Conservation (phyloP, 2,797 vertebrate species). For the Lutjanus campechanus region DNA sequence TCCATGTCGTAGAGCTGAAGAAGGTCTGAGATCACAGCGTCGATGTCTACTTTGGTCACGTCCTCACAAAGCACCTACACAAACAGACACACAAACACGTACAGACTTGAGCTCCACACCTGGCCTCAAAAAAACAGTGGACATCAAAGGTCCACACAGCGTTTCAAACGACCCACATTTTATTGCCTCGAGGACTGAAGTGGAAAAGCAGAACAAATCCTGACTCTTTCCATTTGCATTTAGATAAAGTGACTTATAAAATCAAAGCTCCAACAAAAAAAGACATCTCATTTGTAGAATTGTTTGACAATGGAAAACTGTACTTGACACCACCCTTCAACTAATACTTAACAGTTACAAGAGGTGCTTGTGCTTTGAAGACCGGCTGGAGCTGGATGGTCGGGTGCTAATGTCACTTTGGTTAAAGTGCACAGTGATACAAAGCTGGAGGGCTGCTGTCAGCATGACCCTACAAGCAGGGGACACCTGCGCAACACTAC, state of each 20-base stretch:
- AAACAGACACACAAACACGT: conserved; percentile 43
- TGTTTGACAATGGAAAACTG: conserved; percentile 15
- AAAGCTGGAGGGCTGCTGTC: not conserved
- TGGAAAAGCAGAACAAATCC: conserved; percentile 19
- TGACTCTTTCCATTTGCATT: conserved; percentile 39
- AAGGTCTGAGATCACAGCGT: conserved; percentile 89
- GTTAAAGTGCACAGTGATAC: conserved; percentile 11
- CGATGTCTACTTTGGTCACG: conserved; percentile 85
- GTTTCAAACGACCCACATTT: conserved; percentile 54
- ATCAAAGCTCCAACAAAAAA: conserved; percentile 30
- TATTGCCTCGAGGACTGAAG: conserved; percentile 41
- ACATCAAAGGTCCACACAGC: conserved; percentile 53
- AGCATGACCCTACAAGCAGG: not conserved
- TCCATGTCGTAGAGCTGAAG: conserved; percentile 92
- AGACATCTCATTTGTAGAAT: conserved; percentile 34
- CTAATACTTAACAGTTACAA: conserved; percentile 1
- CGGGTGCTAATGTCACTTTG: not conserved
- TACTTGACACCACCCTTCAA: not conserved
- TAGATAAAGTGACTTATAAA: conserved; percentile 16
- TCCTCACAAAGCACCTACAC: conserved; percentile 89
- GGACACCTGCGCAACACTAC: not conserved
- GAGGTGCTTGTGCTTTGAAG: conserved; percentile 20
- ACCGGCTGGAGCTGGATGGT: not conserved
- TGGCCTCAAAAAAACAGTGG: conserved; percentile 52
- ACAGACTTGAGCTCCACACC: conserved; percentile 68